Evolutionary conservation across 2,888 invertebrate genomes (phyloP).

Genomic region (Tetheella fluctuosa): DNA sequence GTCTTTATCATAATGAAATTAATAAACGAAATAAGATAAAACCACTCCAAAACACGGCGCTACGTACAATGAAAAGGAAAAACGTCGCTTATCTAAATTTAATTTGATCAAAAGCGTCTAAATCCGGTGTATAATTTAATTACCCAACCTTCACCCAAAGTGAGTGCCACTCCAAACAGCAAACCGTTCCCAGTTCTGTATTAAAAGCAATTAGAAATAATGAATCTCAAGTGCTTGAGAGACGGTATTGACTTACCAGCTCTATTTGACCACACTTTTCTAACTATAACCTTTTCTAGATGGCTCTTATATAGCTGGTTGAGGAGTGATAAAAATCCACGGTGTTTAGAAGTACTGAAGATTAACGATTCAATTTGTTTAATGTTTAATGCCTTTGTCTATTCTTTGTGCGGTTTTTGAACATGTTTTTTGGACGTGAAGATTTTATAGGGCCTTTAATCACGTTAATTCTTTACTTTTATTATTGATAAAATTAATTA

Average conservation of each 20-base stretch:
- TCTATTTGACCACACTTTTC: slow-evolving; percentile 28
- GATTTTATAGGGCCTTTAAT: slow-evolving; percentile 14
- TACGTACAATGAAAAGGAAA: slow-evolving; percentile 25
- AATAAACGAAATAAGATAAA: slow-evolving; percentile 36
- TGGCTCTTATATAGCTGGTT: slow-evolving; percentile 26
- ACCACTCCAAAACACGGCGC: slow-evolving; percentile 30
- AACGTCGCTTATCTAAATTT: slow-evolving; percentile 61
- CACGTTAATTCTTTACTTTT: slow-evolving; percentile 23
- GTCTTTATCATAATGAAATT: not conserved
- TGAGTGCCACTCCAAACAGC: slow-evolving; percentile 71
- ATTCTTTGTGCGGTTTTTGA: slow-evolving; percentile 44
- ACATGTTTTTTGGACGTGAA: slow-evolving; percentile 51
- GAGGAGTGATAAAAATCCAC: slow-evolving; percentile 18
- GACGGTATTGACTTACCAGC: slow-evolving; percentile 37
- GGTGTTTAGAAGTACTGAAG: slow-evolving; percentile 48
- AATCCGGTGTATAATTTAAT: slow-evolving; percentile 75
- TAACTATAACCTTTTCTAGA: not conserved
- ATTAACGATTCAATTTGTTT: slow-evolving; percentile 69
- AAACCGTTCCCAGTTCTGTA: slow-evolving; percentile 67
- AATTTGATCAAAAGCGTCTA: slow-evolving; percentile 61
- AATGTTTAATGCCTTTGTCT: slow-evolving; percentile 59
- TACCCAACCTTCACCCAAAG: slow-evolving; percentile 69
- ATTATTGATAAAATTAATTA: slow-evolving; percentile 23
- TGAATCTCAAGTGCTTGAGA: slow-evolving; percentile 69
- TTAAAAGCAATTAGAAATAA: slow-evolving; percentile 73